Percentiles rank a stretch among this genome's conserved stretches.
Evolutionary conservation across 2,888 invertebrate genomes (phyloP).

Genomic region (Tetranychus truncatus): DNA sequence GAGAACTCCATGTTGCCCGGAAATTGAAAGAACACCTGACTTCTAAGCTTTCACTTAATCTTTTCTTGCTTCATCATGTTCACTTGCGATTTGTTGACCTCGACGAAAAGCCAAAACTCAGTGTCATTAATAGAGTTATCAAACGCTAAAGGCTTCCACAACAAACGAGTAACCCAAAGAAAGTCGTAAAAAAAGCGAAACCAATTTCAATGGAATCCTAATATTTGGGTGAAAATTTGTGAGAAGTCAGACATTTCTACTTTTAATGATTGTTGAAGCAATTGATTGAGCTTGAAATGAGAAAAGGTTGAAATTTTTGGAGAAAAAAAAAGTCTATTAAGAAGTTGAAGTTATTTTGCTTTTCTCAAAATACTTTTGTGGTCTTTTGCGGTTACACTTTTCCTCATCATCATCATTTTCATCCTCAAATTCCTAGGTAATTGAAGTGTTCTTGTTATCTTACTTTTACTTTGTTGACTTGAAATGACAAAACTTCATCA

Average conservation of each 20-base stretch:
- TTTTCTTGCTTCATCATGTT: background rate
- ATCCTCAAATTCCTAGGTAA: background rate
- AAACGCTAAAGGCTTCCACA: no score
- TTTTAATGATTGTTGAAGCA: no score
- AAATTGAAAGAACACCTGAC: background rate
- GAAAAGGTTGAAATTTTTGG: no score
- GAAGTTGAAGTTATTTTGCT: background rate
- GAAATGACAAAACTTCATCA: background rate
- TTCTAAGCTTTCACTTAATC: background rate
- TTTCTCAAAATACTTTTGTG: background rate
- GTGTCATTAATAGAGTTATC: no score
- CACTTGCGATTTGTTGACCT: background rate
- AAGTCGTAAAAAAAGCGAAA: no score
- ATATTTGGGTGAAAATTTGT: no score
- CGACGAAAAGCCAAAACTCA: background rate
- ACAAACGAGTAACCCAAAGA: no score
- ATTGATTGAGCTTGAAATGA: no score
- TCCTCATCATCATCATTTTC: background rate
- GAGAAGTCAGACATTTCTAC: no score
- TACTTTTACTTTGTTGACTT: background rate
- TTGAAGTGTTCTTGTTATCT: background rate
- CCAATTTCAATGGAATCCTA: no score
- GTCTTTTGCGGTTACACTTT: background rate
- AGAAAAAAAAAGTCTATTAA: no score
- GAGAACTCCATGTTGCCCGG: background rate